These are phyloP conservation scores for Cygnus olor DNA, from an alignment of 2,797 vertebrate species.

Conservation along the genomic window DNA sequence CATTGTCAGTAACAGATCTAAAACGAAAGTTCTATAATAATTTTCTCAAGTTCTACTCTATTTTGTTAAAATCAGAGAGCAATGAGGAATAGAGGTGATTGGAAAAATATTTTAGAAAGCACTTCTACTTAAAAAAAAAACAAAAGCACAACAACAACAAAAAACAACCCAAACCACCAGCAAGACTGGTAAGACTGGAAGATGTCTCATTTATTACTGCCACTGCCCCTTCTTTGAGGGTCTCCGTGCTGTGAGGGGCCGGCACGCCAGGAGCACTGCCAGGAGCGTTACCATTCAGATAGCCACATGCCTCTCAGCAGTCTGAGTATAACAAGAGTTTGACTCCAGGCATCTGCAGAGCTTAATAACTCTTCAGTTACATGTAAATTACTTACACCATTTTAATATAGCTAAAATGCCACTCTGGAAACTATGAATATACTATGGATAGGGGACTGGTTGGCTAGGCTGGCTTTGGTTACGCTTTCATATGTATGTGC, in stretches of 20 bases:
- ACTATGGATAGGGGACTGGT: neutral
- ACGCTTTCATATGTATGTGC: rapidly evolving
- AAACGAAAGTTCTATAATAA: neutral
- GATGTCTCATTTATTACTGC: neutral
- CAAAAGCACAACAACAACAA: neutral
- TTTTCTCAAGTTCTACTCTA: neutral
- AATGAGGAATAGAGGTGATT: neutral
- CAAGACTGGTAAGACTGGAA: neutral
- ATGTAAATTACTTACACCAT: neutral
- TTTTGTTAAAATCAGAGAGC: neutral
- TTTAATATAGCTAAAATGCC: neutral
- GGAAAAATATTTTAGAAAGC: neutral
- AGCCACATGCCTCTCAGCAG: neutral
- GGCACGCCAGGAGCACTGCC: neutral
- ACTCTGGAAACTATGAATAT: neutral
- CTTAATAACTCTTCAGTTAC: neutral
- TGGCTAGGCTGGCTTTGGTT: neutral
- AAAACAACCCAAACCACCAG: rapidly evolving
- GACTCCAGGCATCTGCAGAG: neutral
- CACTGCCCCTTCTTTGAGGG: neutral
- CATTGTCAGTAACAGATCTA: neutral
- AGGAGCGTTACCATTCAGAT: neutral
- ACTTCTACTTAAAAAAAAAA: neutral
- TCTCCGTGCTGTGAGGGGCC: neutral
- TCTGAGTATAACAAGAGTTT: neutral